phyloP scores from a whole-genome alignment of 2,797 vertebrate species.

The Chaunax sp. region DNA sequence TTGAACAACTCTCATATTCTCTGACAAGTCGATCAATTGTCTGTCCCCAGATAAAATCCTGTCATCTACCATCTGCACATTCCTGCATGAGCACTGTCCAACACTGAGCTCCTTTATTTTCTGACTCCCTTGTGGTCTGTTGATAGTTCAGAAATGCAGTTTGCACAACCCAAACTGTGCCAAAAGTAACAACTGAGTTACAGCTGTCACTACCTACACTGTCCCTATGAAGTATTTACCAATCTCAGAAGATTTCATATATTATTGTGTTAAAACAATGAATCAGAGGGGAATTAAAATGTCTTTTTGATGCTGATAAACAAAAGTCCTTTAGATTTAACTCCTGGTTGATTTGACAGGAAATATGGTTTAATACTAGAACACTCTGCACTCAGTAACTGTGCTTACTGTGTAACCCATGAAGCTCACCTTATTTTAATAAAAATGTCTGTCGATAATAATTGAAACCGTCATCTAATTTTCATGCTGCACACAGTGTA shows the following conservation, averaged over 20 bases:
- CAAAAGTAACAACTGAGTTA: conserved; percentile 83
- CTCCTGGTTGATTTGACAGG: not conserved
- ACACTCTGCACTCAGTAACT: too few species aligned
- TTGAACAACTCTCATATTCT: conserved; percentile 66
- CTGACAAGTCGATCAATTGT: conserved; percentile 77
- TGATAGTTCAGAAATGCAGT: conserved; percentile 80
- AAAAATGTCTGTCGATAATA: conserved; percentile 7
- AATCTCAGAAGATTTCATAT: not conserved
- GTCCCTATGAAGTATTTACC: conserved; percentile 2
- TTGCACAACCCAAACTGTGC: conserved; percentile 79
- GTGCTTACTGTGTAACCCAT: not conserved
- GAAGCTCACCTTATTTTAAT: not conserved
- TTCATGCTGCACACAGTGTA: not conserved
- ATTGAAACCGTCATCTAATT: conserved; percentile 7
- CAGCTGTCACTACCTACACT: conserved; percentile 76
- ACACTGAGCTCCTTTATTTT: conserved; percentile 51
- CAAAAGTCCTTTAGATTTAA: not conserved
- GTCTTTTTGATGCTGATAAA: not conserved
- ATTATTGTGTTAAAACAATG: not conserved
- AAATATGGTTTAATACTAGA: too few species aligned
- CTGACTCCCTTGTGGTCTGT: conserved; percentile 56
- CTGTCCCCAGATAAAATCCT: conserved; percentile 70
- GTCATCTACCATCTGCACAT: conserved; percentile 61
- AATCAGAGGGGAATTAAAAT: conserved; percentile 1
- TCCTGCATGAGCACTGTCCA: conserved; percentile 35